Base-by-base conservation (phyloP, 2,888 invertebrate genomes). In the Drosophila incognita region DNA sequence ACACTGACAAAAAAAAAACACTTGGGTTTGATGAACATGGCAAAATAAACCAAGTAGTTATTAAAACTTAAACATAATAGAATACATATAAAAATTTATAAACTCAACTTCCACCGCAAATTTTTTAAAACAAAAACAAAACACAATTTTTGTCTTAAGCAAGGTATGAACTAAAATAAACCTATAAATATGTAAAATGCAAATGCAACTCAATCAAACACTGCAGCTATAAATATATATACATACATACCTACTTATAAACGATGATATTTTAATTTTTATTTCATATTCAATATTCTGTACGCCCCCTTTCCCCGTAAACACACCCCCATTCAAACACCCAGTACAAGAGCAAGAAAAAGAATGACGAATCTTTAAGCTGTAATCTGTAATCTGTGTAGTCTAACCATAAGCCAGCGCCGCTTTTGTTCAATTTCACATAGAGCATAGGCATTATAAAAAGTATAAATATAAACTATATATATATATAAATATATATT, bases 61-160 rank as follows among this genome's bases (percentile, higher is more conserved):
- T 84, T 84, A 81, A 69, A 77, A 81, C 75, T 64, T 77, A 68
- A 83, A 68, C 66, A 84, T 87, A 86, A 81, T 83, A 85, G 71
- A 76, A 54, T 81, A 82, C 66, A 87, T 79, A 87, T 74, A 82
- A 83, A 74, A 80, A 83, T 76, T 79, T 79, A 89, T 81, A 82
- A 90, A 87, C 87, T 87, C 89, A 87, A 87, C 87, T 89, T 87
- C 87, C 87, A 87, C 87, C 87, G 87, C 87, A 87, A 88, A 87
- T 87, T 89, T 90, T 87, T 88, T 76, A 86, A 77, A 82, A 73
- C 56, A 76, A 69, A 68, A 85, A 67, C 56, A 76, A 76, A 85
- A 80, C 83, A 89, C 81, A 87, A 80, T 81, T 87, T 89, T 89
- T 88, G 89, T 90, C 90, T 87, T 87, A 87, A 83, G 89, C 88